Evolutionary conservation across 2,888 invertebrate species (phyloP).

Genomic region (Microdon myrmicae): DNA sequence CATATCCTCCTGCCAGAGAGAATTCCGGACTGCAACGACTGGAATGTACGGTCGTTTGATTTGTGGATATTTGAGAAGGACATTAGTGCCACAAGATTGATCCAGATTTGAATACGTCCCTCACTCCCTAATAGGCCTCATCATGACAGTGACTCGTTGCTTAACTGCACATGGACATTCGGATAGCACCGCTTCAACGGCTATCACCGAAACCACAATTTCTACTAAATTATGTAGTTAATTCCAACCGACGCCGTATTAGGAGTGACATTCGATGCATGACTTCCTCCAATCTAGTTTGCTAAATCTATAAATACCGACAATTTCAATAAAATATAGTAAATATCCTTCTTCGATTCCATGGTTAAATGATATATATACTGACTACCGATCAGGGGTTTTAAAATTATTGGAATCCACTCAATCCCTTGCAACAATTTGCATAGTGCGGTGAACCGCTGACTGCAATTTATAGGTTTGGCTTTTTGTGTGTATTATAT

Average conservation of each 20-base stretch:
- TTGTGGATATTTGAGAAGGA: slow-evolving; percentile 43
- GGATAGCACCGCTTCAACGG: slow-evolving; percentile 22
- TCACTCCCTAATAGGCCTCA: slow-evolving; percentile 17
- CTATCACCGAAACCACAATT: slow-evolving; percentile 34
- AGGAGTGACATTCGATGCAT: slow-evolving; percentile 23
- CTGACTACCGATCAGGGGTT: background rate
- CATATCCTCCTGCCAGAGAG: slow-evolving; percentile 2
- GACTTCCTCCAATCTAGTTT: no score
- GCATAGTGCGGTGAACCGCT: no score
- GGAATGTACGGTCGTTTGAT: slow-evolving; percentile 35
- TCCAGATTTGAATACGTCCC: slow-evolving; percentile 21
- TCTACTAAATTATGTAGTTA: slow-evolving; percentile 39
- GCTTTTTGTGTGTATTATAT: no score
- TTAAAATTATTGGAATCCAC: background rate
- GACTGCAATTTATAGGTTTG: no score
- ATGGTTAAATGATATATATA: background rate
- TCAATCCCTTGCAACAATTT: background rate
- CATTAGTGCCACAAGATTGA: slow-evolving; percentile 39
- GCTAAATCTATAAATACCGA: slow-evolving; percentile 4
- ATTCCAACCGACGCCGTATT: slow-evolving; percentile 10
- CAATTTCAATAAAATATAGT: slow-evolving; percentile 11
- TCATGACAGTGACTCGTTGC: background rate
- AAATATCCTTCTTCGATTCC: background rate
- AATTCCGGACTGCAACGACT: slow-evolving; percentile 9
- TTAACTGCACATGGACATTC: slow-evolving; percentile 6